These are phyloP conservation scores for Peromyscus polionotus DNA, from an alignment of 2,113 vertebrate genomes.

Conservation along the genomic window DNA sequence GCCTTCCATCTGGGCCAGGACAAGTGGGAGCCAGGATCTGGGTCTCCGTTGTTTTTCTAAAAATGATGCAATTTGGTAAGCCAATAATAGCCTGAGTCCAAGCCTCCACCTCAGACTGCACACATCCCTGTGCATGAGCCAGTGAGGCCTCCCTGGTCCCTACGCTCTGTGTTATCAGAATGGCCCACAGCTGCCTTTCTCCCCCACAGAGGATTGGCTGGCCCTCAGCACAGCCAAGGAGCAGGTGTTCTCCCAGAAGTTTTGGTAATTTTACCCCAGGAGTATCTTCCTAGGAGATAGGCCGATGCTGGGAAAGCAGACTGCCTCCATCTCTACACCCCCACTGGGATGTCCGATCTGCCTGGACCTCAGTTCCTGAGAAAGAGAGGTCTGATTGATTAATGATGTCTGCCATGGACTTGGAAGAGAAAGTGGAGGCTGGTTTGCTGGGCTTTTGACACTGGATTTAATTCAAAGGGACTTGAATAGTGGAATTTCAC, in stretches of 20 bases:
- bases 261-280: no score
- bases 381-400: not conserved
- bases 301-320: not conserved
- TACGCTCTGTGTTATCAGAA: not conserved
- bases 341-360: not conserved
- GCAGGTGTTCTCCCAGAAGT: fast-evolving
- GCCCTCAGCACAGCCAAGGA: not conserved
- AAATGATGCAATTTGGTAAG: not conserved
- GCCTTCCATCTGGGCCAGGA: not conserved
- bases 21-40: not conserved
- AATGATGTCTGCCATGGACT: constrained; percentile 20
- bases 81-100: not conserved
- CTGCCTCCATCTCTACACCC: not conserved
- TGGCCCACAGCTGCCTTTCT: not conserved
- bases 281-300: not conserved
- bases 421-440: not conserved
- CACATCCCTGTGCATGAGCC: not conserved
- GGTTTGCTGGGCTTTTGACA: not conserved
- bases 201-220: not conserved
- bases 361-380: not conserved
- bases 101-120: not conserved
- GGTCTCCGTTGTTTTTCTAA: not conserved
- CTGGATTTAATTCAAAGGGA: not conserved
- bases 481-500: not conserved
- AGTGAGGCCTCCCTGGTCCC: not conserved